Base-by-base conservation (phyloP, 2,888 invertebrate species). In the Antheraea yamamai region DNA sequence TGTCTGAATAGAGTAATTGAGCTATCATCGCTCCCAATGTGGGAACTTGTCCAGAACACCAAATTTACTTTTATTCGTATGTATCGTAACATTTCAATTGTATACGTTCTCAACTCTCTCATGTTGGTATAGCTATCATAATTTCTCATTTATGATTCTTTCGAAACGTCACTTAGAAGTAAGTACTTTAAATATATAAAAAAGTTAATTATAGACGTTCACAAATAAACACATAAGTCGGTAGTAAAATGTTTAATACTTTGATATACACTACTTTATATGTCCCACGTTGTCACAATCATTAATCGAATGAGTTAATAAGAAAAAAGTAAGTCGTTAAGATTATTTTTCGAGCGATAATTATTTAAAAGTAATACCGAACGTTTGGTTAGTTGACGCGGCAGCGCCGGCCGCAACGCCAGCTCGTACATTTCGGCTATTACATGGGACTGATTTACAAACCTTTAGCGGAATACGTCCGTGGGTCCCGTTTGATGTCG, bases 401-500 rank as follows among this genome's bases (percentile, higher is more conserved):
- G 75, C 78, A 80, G 72, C 64, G 26, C 78, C 75, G 82, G 74
- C 68, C 77, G 70, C 75, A 82, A 80, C 82, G 74, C n/a, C 35
- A 1, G 7, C 73, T 83, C 87, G 87, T 91, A 81, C 87, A 84
- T 87, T 78, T 77, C 78, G 79, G 77, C 83, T 85, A 88, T 88
- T 87, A 88, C 83, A 76, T 14, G 78, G 85, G 89, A 86, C 90
- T 91, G 91, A 91, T 91, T 91, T 91, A 91, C 85, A 88, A 84
- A 86, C 86, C 90, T 89, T 86, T 86, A 87, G 88, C 88, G 85
- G 87, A 86, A 87, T 87, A 85, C 83, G 86, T 86, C 84, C 82
- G 81, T 80, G 80, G 82, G 77, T 76, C 80, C 83, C 83, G 84
- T 86, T 84, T 87, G 84, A 82, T 81, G 85, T 84, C 83, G 83